phyloP scores from a whole-genome alignment of 2,797 vertebrate genomes.

The Hozukius guyotensis region DNA sequence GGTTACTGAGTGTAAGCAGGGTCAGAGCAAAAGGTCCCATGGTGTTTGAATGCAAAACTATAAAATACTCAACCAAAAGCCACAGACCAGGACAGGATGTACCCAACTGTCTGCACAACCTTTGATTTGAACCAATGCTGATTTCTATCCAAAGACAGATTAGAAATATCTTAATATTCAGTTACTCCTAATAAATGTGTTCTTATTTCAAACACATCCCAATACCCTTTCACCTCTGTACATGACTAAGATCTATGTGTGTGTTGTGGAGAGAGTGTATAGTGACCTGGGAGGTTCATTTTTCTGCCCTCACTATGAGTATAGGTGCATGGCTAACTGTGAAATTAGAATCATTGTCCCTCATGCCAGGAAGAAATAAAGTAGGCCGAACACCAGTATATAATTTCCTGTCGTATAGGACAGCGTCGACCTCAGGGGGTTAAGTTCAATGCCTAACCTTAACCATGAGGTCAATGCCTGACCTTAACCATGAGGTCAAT shows the following conservation, averaged over 20 bases:
- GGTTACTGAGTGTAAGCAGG: constrained; percentile 50
- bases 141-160: neutral
- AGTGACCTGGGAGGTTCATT: neutral
- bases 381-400: too few relatives aligned
- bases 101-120: neutral
- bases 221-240: neutral
- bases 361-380: neutral
- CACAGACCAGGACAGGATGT: neutral
- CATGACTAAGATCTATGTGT: neutral
- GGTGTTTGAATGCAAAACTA: constrained; percentile 23
- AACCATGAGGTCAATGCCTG: too few relatives aligned
- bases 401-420: too few relatives aligned
- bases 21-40: constrained; percentile 14
- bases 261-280: neutral
- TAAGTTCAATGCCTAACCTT: too few relatives aligned
- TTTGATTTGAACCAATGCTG: neutral
- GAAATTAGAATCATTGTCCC: neutral
- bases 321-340: neutral
- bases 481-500: too few relatives aligned
- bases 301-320: neutral
- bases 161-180: neutral
- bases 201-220: neutral
- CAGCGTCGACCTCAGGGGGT: too few relatives aligned
- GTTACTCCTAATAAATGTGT: neutral
- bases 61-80: constrained; percentile 12